A percentile compares a stretch with the other conserved stretches of the same genome.
These are phyloP conservation scores for Eledone cirrhosa DNA, from an alignment of 2,888 invertebrate genomes.

Conservation along the genomic window DNA sequence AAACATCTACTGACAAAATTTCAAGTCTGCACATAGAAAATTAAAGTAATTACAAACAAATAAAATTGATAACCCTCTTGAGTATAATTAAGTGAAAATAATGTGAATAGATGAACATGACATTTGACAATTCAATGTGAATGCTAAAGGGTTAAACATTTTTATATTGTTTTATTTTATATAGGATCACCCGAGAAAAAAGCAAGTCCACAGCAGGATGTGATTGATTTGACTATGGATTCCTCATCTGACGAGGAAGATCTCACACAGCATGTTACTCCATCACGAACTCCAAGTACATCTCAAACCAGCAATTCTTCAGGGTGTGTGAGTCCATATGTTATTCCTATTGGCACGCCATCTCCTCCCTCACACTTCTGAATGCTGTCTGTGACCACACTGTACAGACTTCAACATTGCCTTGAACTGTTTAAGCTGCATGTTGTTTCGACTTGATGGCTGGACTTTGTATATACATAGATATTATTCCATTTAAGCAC, in stretches of 20 bases:
- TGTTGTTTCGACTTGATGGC: neutral
- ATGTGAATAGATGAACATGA: too few species aligned
- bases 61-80: too few species aligned
- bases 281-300: constrained; percentile 36
- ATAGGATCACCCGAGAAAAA: constrained; percentile 44
- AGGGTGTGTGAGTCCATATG: constrained; percentile 53
- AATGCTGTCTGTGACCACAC: neutral
- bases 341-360: constrained; percentile 51
- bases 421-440: neutral
- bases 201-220: constrained; percentile 43
- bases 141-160: too few species aligned
- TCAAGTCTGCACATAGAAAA: too few species aligned
- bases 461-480: neutral
- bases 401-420: neutral
- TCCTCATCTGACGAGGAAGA: constrained; percentile 57
- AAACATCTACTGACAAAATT: too few species aligned
- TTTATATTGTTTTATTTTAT: constrained; percentile 14
- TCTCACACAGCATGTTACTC: constrained; percentile 31
- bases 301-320: constrained; percentile 37
- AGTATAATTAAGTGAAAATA: too few species aligned
- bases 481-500: neutral
- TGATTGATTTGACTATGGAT: constrained; percentile 61
- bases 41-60: too few species aligned
- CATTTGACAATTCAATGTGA: too few species aligned
- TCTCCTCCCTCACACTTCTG: constrained; percentile 15